Evolutionary conservation across 2,797 vertebrate species (phyloP), one percentile per base, ranked within the genome.

Genomic region (Clarias laeviceps): DNA sequence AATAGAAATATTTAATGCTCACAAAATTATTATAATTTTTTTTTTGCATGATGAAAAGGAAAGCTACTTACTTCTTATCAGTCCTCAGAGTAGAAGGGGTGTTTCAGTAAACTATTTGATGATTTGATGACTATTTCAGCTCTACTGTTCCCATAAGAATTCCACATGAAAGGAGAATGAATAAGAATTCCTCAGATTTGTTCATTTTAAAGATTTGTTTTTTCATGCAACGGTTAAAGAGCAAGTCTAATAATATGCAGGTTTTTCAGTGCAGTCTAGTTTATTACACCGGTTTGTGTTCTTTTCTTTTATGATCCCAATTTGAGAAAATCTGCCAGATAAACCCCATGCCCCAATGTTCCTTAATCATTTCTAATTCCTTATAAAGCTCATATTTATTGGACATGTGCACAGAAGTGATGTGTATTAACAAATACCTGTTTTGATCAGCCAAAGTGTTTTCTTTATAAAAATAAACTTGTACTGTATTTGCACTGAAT

Each of bases 301-400:
- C 57, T 79, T 22, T 79, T n/a, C 22, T 34, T 29, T 77, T 59
- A 34, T 40, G 34, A 62, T 17, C 24, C 59, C 22, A n/a, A 14
- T 40, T 22, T 27, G 77, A 79, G 57, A 40, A 62, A 79, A 62
- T 40, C 77, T 40, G 11, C 77, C 57, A 62, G 4, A 79, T 64
- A 64, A 62, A 64, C 20, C 56, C 54, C 56, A 79, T n/a, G 77
- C 34, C 62, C 32, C 54, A 3, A 1, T 78, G 54, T 59, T 78
- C 54, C 5, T 77, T 79, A 80, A 82, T 79, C 57, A 82, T 65
- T 80, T 77, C 62, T 84, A 85, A 88, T 80, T 64, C 78, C 72
- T 69, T 56, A 56, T 74, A 80, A 87, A 64, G 40, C 65, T 79
- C 82, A 78, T 81, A 81, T 83, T 85, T 62, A 17, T n/a, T 61